Evolutionary conservation across 2,797 vertebrate species (phyloP).

Genomic region (Synaphobranchus kaupii): DNA sequence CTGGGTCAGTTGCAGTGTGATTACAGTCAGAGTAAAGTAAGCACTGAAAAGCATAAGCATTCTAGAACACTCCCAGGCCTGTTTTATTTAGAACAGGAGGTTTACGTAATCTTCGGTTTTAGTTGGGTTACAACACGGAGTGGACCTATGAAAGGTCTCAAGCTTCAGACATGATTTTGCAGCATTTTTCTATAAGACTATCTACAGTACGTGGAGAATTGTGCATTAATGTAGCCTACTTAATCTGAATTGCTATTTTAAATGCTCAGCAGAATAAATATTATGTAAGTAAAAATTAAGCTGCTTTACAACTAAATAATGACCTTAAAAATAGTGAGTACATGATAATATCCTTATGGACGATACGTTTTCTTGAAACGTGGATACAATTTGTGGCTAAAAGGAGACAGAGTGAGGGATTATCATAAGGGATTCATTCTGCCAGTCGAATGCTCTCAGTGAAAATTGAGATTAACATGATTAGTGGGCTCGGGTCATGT

Average conservation of each 20-base stretch:
- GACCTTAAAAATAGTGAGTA: neutral
- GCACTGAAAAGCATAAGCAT: neutral
- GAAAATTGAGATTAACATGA: neutral
- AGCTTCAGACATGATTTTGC: neutral
- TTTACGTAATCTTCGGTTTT: neutral
- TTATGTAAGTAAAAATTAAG: neutral
- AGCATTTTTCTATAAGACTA: neutral
- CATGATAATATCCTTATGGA: neutral
- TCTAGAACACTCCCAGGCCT: neutral
- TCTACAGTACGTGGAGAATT: neutral
- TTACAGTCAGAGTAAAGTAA: conserved; percentile 7
- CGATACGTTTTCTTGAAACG: neutral
- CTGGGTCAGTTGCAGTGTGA: conserved; percentile 12
- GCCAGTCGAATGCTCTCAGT: neutral
- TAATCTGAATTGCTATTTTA: neutral
- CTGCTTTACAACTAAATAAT: neutral
- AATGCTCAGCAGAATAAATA: neutral
- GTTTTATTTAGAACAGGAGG: neutral
- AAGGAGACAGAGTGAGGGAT: neutral
- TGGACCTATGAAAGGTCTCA: neutral
- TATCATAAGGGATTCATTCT: neutral
- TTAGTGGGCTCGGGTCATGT: neutral
- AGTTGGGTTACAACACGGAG: neutral
- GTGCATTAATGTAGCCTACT: neutral
- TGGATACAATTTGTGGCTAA: neutral